Evolutionary conservation across 1,140 invertebrate genomes (phyloP).

Genomic region (Zaprionus ornatus): DNA sequence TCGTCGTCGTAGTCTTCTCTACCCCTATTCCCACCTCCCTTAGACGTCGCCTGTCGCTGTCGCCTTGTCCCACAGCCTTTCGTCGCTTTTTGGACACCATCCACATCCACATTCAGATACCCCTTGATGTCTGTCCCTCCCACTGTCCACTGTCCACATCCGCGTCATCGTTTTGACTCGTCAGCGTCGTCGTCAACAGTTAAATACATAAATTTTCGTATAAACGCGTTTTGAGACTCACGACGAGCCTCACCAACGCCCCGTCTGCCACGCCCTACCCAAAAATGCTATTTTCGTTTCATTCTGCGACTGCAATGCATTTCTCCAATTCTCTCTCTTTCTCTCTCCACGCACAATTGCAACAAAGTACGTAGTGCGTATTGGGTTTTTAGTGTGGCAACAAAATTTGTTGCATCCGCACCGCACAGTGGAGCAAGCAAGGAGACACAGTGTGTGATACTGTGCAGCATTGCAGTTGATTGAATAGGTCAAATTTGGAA

Average conservation of each 20-base stretch:
- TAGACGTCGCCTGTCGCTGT: constrained; percentile 12
- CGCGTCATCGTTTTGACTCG: constrained; percentile 74
- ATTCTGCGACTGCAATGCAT: constrained; percentile 16
- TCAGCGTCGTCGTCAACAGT: constrained; percentile 79
- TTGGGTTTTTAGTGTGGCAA: constrained; percentile 32
- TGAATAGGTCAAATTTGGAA: not conserved
- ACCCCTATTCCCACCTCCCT: not conserved
- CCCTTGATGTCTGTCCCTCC: constrained; percentile 2
- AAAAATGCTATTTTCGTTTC: constrained; percentile 41
- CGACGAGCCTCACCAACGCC: constrained; percentile 16
- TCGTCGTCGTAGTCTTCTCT: not conserved
- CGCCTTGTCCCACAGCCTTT: constrained; percentile 67
- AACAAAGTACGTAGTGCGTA: constrained; percentile 35
- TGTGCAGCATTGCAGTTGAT: not conserved
- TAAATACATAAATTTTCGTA: constrained; percentile 82
- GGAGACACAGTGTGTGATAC: not conserved
- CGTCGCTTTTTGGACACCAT: constrained; percentile 64
- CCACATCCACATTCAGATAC: constrained; percentile 1
- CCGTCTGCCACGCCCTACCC: too few relatives aligned
- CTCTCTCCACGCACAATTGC: constrained; percentile 12
- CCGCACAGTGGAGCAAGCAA: constrained; percentile 12
- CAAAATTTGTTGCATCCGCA: constrained; percentile 29
- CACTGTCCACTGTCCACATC: constrained; percentile 47
- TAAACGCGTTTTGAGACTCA: constrained; percentile 77
- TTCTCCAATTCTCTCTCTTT: not conserved